These are phyloP conservation scores for Cheiracanthium punctorium DNA, from an alignment of 2,888 invertebrate species.

Conservation along the genomic window DNA sequence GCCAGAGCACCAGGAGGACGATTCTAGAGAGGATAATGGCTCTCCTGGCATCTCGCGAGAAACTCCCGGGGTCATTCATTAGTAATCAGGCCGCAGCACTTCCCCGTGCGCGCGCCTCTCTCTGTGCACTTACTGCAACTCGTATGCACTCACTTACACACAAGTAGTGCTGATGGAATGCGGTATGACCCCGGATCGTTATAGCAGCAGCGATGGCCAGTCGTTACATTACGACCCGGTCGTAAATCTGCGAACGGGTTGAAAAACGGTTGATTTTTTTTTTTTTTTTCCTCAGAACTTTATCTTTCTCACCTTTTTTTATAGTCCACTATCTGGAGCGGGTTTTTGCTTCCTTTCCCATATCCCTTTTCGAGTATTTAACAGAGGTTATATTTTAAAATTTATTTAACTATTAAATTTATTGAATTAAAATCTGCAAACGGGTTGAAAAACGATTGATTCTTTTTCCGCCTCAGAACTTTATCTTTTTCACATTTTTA, in stretches of 20 bases:
- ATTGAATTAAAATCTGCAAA: too few relatives aligned
- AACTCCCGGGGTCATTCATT: slow-evolving; percentile 59
- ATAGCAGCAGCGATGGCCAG: slow-evolving; percentile 18
- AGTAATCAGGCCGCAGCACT: slow-evolving; percentile 35
- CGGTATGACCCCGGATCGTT: slow-evolving; percentile 61
- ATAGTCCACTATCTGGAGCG: too few relatives aligned
- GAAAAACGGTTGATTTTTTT: too few relatives aligned
- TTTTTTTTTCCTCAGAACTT: background rate
- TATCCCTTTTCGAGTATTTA: too few relatives aligned
- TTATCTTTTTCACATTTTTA: too few relatives aligned
- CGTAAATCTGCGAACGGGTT: slow-evolving; percentile 4
- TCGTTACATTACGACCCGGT: slow-evolving; percentile 40
- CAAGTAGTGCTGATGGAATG: slow-evolving; percentile 26
- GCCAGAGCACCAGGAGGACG: slow-evolving; percentile 36
- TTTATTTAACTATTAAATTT: too few relatives aligned
- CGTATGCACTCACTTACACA: background rate
- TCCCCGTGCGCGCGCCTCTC: background rate
- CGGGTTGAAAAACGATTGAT: too few relatives aligned
- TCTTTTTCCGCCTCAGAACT: too few relatives aligned
- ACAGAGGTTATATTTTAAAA: too few relatives aligned
- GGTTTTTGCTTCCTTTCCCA: too few relatives aligned
- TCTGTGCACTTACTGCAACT: too few relatives aligned
- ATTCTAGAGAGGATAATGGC: slow-evolving; percentile 58
- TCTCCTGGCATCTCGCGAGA: slow-evolving; percentile 47
- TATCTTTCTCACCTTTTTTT: background rate